Percentiles rank a stretch among this genome's conserved stretches.
Conservation (phyloP, 1,140 invertebrate species). For the Drosophila santomea region DNA sequence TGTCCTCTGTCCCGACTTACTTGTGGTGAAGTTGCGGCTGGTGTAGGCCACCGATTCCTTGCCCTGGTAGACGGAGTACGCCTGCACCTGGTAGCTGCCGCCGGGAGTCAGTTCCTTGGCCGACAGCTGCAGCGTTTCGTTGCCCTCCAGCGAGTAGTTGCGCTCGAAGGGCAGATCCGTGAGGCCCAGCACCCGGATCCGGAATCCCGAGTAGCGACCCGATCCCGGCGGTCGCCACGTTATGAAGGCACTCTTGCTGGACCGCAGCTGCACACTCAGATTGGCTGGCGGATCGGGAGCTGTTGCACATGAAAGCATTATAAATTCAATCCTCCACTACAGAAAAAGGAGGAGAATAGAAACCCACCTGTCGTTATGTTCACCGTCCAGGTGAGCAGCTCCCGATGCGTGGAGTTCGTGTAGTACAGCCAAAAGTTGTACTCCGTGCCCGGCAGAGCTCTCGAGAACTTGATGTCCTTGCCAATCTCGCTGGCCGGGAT, state of each 20-base stretch:
- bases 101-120: conserved; percentile 93
- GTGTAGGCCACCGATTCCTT: conserved; percentile 96
- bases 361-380: conserved; percentile 93
- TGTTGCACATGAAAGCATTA: conserved; percentile 70
- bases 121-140: conserved; percentile 89
- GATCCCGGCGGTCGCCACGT: conserved; percentile 92
- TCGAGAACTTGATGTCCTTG: conserved; percentile 92
- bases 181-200: conserved; percentile 89
- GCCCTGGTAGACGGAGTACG: conserved; percentile 94
- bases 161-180: conserved; percentile 86
- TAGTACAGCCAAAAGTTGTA: conserved; percentile 96
- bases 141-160: conserved; percentile 88
- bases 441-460: conserved; percentile 93
- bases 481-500: conserved; percentile 92
- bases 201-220: conserved; percentile 92
- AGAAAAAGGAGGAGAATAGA: no score
- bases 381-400: conserved; percentile 94
- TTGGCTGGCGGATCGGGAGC: conserved; percentile 95
- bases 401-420: conserved; percentile 92
- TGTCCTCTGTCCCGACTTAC: conserved; percentile 86
- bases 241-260: conserved; percentile 92
- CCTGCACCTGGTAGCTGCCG: conserved; percentile 93
- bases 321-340: no score
- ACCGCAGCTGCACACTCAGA: conserved; percentile 90
- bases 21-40: conserved; percentile 96